Evolutionary conservation across 2,888 invertebrate species (phyloP).

Genomic region (Luperina testacea): DNA sequence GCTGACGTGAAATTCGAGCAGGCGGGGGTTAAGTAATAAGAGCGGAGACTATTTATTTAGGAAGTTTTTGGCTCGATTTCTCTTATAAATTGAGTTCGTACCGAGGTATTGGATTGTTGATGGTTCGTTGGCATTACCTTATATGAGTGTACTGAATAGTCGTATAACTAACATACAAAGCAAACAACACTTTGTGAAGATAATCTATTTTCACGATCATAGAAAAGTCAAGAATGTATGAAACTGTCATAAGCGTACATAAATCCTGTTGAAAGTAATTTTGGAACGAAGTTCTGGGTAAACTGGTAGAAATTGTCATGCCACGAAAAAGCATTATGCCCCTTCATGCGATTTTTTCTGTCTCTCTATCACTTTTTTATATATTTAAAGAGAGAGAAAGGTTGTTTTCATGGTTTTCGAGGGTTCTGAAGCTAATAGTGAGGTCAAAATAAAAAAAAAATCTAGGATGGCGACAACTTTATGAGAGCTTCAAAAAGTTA

Average conservation of each 20-base stretch:
- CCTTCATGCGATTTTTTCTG: no score
- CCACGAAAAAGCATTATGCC: no score
- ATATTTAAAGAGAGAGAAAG: no score
- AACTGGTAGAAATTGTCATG: no score
- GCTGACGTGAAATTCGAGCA: conserved; percentile 59
- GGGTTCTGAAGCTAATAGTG: no score
- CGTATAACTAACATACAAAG: neutral
- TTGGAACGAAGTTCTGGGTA: no score
- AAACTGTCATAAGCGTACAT: neutral
- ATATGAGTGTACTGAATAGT: neutral
- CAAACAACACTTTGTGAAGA: neutral
- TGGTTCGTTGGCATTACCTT: neutral
- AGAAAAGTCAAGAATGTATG: neutral
- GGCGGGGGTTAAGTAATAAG: conserved; percentile 41
- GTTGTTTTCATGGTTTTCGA: no score
- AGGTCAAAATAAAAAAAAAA: no score
- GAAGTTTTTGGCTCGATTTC: conserved; percentile 23
- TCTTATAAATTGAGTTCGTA: neutral
- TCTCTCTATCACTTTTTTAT: no score
- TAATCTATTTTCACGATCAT: neutral
- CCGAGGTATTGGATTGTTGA: neutral
- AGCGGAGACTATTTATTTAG: conserved; percentile 17
- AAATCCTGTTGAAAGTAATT: neutral
- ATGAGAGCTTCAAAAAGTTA: no score
- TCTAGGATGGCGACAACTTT: no score